Conservation (phyloP, 2,888 invertebrate genomes). For the Pristionchus mayeri region DNA sequence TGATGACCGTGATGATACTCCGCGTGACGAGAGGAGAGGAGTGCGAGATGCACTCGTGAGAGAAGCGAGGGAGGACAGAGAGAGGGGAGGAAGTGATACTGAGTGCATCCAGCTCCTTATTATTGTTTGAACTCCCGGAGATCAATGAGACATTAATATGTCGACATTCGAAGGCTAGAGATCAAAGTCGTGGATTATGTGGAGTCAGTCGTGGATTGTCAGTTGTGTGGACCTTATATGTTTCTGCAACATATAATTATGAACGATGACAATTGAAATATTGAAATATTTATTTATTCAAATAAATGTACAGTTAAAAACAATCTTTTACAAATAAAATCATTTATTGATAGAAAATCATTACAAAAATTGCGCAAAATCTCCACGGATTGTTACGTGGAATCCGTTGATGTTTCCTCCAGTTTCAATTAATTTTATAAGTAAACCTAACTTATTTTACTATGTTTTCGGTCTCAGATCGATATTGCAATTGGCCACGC, state of each 20-base stretch:
- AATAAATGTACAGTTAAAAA: neutral
- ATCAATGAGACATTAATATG: neutral
- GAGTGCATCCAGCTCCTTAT: neutral
- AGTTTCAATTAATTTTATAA: neutral
- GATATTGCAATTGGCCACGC: neutral
- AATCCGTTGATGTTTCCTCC: neutral
- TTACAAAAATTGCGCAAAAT: neutral
- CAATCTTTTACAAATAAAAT: neutral
- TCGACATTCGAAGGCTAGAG: no score
- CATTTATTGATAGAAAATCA: neutral
- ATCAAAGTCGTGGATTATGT: no score
- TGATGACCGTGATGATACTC: neutral
- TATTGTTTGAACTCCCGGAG: slow-evolving; percentile 8
- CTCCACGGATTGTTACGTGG: neutral
- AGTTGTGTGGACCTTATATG: no score
- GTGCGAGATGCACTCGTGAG: slow-evolving; percentile 9
- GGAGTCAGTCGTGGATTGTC: no score
- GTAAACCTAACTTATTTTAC: no score
- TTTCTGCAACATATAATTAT: neutral
- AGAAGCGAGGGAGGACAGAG: neutral
- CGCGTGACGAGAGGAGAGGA: neutral
- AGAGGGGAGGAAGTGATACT: neutral
- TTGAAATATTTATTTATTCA: neutral
- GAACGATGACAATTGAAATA: neutral
- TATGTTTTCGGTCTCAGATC: neutral